phyloP scores from a whole-genome alignment of 2,888 invertebrate species.

The Arctia plantaginis region DNA sequence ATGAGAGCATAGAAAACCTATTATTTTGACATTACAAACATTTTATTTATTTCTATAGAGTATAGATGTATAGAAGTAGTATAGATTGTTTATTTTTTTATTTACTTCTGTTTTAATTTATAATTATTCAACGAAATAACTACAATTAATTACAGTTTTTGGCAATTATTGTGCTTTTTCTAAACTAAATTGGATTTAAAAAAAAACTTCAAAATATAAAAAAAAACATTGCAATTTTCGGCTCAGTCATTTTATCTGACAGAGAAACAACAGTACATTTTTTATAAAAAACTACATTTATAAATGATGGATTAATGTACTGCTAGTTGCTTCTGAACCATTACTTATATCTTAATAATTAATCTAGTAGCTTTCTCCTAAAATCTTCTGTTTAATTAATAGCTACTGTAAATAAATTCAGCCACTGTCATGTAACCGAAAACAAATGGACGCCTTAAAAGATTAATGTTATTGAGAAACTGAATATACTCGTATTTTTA shows the following conservation, averaged over 20 bases:
- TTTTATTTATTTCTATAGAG: too few species aligned
- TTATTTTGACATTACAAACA: too few species aligned
- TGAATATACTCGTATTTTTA: constrained; percentile 36
- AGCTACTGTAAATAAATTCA: constrained; percentile 61
- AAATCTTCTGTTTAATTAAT: constrained; percentile 66
- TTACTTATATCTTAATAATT: constrained; percentile 52
- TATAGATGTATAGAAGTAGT: too few species aligned
- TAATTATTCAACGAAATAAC: too few species aligned
- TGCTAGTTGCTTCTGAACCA: background rate
- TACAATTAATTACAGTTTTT: too few species aligned
- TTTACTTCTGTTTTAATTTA: too few species aligned
- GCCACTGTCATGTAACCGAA: constrained; percentile 56
- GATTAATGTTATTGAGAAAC: constrained; percentile 43
- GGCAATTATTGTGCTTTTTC: too few species aligned
- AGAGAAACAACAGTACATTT: background rate
- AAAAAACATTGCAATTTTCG: too few species aligned
- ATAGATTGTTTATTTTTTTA: too few species aligned
- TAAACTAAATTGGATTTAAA: too few species aligned
- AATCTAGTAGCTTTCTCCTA: constrained; percentile 50
- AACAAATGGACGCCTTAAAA: constrained; percentile 49
- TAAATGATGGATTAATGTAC: background rate
- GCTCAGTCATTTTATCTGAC: background rate
- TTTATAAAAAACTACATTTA: background rate
- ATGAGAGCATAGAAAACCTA: too few species aligned
- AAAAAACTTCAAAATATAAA: too few species aligned